Base-by-base conservation (phyloP, 2,113 vertebrate genomes). In the Anhinga anhinga region DNA sequence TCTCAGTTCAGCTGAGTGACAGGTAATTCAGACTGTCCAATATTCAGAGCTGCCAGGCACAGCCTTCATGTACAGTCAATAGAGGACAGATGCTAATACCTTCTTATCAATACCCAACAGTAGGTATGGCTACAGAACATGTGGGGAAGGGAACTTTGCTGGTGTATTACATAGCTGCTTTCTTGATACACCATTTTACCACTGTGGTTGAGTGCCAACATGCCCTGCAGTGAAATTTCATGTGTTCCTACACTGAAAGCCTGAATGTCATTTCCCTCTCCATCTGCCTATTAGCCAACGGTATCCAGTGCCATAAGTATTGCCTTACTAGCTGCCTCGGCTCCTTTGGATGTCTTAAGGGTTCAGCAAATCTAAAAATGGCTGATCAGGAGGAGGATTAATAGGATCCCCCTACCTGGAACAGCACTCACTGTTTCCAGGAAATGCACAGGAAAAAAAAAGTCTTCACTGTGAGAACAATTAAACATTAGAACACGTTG, bases 401-500 rank as follows among this genome's bases (percentile, higher is more conserved):
- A 76, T 34, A 88, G 52, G 32, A 79, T 29, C 52, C 32, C 20
- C 18, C 34, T n/a, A 27, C 12, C 16, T 53, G 87, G 34, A 91
- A 74, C 18, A 42, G 42, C 40, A 76, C 7, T 77, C 53, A 49
- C 12, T 63, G 42, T n/a, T 84, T 88, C 45, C 76, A 92, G 58
- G 19, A 90, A 44, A 14, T 4, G 12, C 15, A n/a, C 3, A 83
- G 52, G 30, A 50, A 80, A 83, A 72, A 66, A 49, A 5, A n/a
- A n/a, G n/a, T 27, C 10, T 58, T 42, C 29, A 66, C 27, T 12
- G 1, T 29, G 53, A 90, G 30, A 92, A 73, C 45, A 72, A 15
- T n/a, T 72, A 73, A 86, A 86, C 11, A 19, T 3, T n/a, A 0
- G 3, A 77, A 69, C 22, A 73, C 0, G 0, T 12, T 70, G 25